phyloP scores from a whole-genome alignment of 2,113 vertebrate species.

The Argyrosomus japonicus region DNA sequence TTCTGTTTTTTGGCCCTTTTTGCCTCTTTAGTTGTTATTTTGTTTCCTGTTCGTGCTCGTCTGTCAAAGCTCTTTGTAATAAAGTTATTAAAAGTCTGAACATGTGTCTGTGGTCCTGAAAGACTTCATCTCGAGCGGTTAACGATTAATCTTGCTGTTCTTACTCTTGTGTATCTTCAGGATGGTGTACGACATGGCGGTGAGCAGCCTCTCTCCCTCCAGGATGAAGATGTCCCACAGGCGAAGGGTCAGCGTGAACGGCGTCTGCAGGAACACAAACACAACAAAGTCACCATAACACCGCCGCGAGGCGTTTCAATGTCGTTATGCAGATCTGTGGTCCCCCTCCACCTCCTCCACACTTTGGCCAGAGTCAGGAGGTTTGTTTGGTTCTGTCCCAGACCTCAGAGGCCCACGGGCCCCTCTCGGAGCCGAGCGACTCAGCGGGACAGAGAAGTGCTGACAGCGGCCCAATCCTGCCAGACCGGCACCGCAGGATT shows the following conservation, averaged over 20 bases:
- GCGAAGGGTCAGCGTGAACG: slow-evolving; percentile 88
- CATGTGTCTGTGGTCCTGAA: not conserved
- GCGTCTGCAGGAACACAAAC: slow-evolving; percentile 80
- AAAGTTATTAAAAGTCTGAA: not conserved
- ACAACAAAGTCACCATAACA: not conserved
- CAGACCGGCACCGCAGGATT: slow-evolving; percentile 75
- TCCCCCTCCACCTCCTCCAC: not conserved
- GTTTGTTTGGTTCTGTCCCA: slow-evolving; percentile 54
- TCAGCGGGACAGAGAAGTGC: slow-evolving; percentile 58
- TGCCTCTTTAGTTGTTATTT: too few relatives aligned
- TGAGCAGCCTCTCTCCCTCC: slow-evolving; percentile 88
- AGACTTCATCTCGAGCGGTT: not conserved
- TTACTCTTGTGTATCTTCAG: slow-evolving; percentile 91
- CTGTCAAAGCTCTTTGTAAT: too few relatives aligned
- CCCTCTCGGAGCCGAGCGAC: slow-evolving; percentile 22
- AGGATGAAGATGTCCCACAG: slow-evolving; percentile 92
- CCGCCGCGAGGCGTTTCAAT: not conserved
- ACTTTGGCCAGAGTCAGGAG: slow-evolving; percentile 43
- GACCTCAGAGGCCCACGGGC: slow-evolving; percentile 56
- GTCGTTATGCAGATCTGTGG: not conserved
- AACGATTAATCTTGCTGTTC: slow-evolving; percentile 26
- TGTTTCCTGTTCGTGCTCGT: too few relatives aligned
- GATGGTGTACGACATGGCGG: slow-evolving; percentile 89
- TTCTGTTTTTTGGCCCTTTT: too few relatives aligned
- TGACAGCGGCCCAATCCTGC: slow-evolving; percentile 65